A percentile compares a stretch with the other conserved stretches of the same genome.
phyloP scores from a whole-genome alignment of 2,797 vertebrate species.

The Phoebastria nigripes region DNA sequence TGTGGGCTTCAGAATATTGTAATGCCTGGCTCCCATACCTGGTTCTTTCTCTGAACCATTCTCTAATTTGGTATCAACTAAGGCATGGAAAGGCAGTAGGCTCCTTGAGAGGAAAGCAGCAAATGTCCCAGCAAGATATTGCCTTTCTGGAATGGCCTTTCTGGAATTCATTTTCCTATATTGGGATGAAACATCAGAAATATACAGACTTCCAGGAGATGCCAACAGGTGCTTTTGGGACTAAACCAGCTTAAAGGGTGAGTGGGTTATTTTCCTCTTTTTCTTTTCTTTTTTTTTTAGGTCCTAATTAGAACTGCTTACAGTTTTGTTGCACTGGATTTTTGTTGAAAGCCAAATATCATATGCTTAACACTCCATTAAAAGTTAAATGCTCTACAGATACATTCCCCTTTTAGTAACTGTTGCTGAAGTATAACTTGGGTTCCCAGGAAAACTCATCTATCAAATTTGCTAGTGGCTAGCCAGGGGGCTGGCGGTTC shows the following conservation, averaged over 20 bases:
- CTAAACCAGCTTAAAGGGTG: neutral
- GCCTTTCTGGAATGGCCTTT: neutral
- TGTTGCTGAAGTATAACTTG: neutral
- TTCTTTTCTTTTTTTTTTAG: fast-evolving
- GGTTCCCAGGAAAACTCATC: neutral
- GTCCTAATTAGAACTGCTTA: neutral
- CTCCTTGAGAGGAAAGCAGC: neutral
- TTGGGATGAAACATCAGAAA: neutral
- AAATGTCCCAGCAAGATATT: neutral
- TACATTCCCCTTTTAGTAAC: fast-evolving
- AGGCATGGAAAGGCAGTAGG: neutral
- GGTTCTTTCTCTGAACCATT: neutral
- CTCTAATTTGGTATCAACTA: neutral
- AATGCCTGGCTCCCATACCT: neutral
- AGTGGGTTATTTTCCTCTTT: neutral
- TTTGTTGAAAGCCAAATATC: neutral
- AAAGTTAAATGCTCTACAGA: neutral
- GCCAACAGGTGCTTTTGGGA: neutral
- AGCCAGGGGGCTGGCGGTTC: neutral
- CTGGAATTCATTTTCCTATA: neutral
- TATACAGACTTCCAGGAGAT: neutral
- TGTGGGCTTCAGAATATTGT: neutral
- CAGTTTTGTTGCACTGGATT: neutral
- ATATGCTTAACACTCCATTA: neutral
- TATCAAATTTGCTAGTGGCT: neutral